phyloP scores from a whole-genome alignment of 2,888 invertebrate genomes.

The Slavum lentiscoides region DNA sequence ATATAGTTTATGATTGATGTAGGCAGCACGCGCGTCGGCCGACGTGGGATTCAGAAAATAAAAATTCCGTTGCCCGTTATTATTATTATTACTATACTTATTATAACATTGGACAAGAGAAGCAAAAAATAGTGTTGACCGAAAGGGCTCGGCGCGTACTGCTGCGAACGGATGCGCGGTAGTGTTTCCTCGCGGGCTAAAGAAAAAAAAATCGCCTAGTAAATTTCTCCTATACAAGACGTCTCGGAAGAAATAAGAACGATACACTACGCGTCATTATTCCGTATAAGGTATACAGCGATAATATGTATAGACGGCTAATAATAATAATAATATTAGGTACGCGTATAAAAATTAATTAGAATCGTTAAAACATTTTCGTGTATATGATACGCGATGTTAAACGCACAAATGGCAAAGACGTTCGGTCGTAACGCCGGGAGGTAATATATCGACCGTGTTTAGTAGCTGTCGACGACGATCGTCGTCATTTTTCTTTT shows the following conservation, averaged over 20 bases:
- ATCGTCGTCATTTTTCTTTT: no score
- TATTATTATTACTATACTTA: no score
- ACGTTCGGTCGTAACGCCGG: neutral
- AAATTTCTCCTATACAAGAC: no score
- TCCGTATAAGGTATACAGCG: neutral
- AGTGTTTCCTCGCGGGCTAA: no score
- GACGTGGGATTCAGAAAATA: conserved; percentile 28
- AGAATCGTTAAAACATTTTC: neutral
- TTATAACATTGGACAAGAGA: conserved; percentile 17
- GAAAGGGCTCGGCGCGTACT: conserved; percentile 32
- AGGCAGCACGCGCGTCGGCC: neutral
- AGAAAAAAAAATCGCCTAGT: no score
- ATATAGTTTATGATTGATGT: conserved; percentile 35
- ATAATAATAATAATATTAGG: no score
- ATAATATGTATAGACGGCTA: no score
- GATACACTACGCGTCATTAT: neutral
- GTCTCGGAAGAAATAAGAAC: neutral
- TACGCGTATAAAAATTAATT: neutral
- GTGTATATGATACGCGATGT: neutral
- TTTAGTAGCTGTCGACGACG: no score
- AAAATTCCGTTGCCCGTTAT: neutral
- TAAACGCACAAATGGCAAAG: neutral
- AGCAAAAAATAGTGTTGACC: neutral
- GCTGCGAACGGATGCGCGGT: no score
- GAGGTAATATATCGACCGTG: no score